A percentile compares a stretch with the other conserved stretches of the same genome.
Evolutionary conservation across 1,140 invertebrate genomes (phyloP).

Genomic region (Brachionus asplanchnoidis): DNA sequence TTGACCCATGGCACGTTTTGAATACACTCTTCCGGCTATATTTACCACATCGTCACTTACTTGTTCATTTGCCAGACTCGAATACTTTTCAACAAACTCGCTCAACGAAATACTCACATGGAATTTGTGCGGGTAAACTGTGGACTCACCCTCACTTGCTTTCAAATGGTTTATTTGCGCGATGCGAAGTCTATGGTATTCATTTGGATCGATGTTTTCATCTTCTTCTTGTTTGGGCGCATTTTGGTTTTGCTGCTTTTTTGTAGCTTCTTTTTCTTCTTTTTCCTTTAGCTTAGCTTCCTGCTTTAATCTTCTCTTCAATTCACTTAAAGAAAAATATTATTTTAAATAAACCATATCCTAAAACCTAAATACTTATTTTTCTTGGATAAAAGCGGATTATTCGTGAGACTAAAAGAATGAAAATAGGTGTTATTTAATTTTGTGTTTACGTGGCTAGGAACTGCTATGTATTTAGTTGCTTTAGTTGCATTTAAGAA

Average conservation of each 20-base stretch:
- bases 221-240: constrained; percentile 58
- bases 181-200: constrained; percentile 17
- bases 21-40: constrained; percentile 72
- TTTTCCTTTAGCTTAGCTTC: constrained; percentile 90
- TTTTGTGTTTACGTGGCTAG: neutral
- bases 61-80: constrained; percentile 59
- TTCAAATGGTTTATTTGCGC: neutral
- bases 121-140: constrained; percentile 98
- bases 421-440: neutral
- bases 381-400: constrained; percentile 20
- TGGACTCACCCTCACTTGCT: neutral
- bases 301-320: constrained; percentile 80
- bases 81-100: constrained; percentile 83
- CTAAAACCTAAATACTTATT: neutral
- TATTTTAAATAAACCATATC: neutral
- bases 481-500: neutral
- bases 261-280: constrained; percentile 65
- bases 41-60: constrained; percentile 68
- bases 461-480: neutral
- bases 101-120: constrained; percentile 80
- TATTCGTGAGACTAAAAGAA: neutral
- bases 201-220: constrained; percentile 82
- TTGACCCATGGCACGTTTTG: constrained; percentile 84
- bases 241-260: constrained; percentile 22
- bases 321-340: constrained; percentile 65